Conservation (phyloP, 2,888 invertebrate genomes). For the Eurytoma californica region DNA sequence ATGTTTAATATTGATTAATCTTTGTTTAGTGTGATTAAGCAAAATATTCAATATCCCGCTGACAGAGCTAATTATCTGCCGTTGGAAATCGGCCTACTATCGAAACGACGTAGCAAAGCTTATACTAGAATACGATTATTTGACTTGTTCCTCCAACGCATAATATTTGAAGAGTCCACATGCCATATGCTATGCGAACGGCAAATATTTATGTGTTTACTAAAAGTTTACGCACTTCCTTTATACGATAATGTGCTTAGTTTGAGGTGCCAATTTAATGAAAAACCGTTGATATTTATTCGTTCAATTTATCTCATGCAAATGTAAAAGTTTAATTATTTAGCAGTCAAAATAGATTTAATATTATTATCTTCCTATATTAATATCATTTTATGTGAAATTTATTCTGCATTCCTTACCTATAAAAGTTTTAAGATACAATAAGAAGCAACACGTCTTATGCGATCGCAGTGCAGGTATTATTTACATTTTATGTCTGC, state of each 20-base stretch:
- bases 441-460: too few relatives aligned
- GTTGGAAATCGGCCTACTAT: background rate
- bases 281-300: too few relatives aligned
- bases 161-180: conserved; percentile 17
- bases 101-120: background rate
- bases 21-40: conserved; percentile 13
- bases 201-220: conserved; percentile 28
- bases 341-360: too few relatives aligned
- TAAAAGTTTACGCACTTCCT: background rate
- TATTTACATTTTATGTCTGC: background rate
- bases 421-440: too few relatives aligned
- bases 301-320: too few relatives aligned
- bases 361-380: too few relatives aligned
- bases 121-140: too few relatives aligned
- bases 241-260: too few relatives aligned
- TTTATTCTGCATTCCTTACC: too few relatives aligned
- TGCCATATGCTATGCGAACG: background rate
- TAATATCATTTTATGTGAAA: too few relatives aligned
- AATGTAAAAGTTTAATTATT: too few relatives aligned
- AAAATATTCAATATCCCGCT: conserved; percentile 23
- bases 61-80: conserved; percentile 20
- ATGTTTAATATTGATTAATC: background rate
- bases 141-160: conserved; percentile 1
- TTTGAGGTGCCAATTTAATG: too few relatives aligned
- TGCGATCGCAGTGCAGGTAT: background rate